Base-by-base conservation (phyloP, 1,140 invertebrate species). In the Portunus trituberculatus region DNA sequence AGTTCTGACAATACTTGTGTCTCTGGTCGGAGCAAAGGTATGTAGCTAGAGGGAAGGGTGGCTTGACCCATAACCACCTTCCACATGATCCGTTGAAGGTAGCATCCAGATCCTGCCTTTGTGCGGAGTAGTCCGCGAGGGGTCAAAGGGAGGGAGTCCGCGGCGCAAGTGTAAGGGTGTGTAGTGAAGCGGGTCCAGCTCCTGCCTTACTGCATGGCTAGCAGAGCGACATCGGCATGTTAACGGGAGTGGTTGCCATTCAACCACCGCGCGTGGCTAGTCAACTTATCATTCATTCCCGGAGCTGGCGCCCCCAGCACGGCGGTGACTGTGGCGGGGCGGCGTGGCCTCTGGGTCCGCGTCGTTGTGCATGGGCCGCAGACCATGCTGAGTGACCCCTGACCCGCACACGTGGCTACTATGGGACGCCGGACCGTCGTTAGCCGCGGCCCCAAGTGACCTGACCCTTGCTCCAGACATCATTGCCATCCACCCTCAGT, bases 391-490 rank as follows among this genome's bases (percentile, higher is more conserved):
- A n/a, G 25, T 20, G 67, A 76, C 67, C 67, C n/a, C 67, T 76
- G 67, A 76, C 67, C 67, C 67, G 25, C 67, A 76, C 67, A 76
- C 67, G 67, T 76, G 67, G 67, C 67, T n/a, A n/a, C 67, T n/a
- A 76, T 25, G 67, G 25, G 67, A 76, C 67, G 67, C 67, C 67
- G 67, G 67, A 7, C 67, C 67, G 25, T 76, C 67, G 67, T 76
- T 76, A 76, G 67, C n/a, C 20, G 67, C 20, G 67, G 25, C 67
- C 67, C 67, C 67, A 7, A 25, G 67, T 76, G 67, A 76, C 67
- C 67, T 76, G 67, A n/a, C 67, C 67, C 67, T 76, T 76, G 67
- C 67, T n/a, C 67, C 67, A 76, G 20, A 76, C 67, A 76, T 76
- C 67, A 76, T 76, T 76, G 67, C 12, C 67, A 76, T n/a, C 67